Conservation (phyloP, 2,113 vertebrate genomes). For the Nasalis larvatus region DNA sequence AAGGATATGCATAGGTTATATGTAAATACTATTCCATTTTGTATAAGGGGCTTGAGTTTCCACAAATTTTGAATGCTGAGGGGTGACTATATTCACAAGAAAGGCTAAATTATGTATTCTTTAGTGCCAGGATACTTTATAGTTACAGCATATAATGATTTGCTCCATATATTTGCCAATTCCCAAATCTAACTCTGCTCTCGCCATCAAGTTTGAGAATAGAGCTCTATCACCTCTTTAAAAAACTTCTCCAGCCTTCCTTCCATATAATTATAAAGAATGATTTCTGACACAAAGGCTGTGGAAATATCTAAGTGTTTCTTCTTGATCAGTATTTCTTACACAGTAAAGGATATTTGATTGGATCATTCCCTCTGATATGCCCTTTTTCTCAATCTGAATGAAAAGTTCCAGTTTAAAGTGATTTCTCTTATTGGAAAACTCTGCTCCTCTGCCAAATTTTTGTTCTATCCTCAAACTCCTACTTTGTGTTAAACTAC, state of each 20-base stretch:
- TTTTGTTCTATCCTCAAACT: not conserved
- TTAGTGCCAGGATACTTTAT: not conserved
- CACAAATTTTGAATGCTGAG: not conserved
- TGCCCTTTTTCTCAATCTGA: not conserved
- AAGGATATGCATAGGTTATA: not conserved
- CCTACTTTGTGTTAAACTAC: not conserved
- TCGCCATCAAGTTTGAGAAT: not conserved
- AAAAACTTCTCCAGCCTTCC: not conserved
- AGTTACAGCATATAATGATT: not conserved
- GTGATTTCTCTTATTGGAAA: not conserved
- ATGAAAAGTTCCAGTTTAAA: not conserved
- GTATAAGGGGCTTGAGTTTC: not conserved
- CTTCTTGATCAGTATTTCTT: not conserved
- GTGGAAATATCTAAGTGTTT: not conserved
- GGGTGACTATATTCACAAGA: not conserved
- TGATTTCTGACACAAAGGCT: not conserved
- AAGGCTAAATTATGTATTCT: not conserved
- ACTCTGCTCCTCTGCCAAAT: not conserved
- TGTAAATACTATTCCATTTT: not conserved
- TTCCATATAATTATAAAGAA: not conserved
- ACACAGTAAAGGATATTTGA: not conserved
- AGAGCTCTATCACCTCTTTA: not conserved
- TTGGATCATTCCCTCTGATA: not conserved
- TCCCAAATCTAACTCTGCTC: not conserved
- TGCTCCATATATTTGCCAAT: not conserved